These are phyloP conservation scores for Callionymus lyra DNA, from an alignment of 2,113 vertebrate species.

Conservation along the genomic window DNA sequence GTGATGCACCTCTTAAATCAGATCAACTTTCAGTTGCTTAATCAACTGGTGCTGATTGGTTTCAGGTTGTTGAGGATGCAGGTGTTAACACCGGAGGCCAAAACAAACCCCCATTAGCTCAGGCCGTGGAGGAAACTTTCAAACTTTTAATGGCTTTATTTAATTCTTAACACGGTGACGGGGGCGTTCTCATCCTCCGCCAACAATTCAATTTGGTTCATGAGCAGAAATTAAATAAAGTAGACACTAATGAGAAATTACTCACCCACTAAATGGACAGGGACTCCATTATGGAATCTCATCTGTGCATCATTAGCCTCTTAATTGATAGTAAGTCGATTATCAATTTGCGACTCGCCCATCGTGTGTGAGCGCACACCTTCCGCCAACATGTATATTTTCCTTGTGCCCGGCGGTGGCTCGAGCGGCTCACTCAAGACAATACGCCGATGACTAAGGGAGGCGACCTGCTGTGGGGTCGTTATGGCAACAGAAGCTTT, in stretches of 20 bases:
- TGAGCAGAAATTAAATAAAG: background rate
- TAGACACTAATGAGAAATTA: too few species aligned
- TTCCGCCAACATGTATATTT: too few species aligned
- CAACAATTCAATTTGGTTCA: background rate
- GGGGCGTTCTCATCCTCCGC: background rate
- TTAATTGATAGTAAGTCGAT: background rate
- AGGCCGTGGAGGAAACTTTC: background rate
- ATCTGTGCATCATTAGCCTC: background rate
- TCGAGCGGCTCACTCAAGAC: conserved; percentile 46
- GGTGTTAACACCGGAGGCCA: too few species aligned
- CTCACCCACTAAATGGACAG: too few species aligned
- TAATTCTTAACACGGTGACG: background rate
- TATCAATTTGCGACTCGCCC: conserved; percentile 13
- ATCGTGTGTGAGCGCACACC: background rate
- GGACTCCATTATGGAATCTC: too few species aligned
- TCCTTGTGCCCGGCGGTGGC: conserved; percentile 7
- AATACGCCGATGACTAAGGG: conserved; percentile 61
- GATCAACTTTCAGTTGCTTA: too few species aligned
- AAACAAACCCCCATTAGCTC: too few species aligned
- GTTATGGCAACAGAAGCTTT: conserved; percentile 62
- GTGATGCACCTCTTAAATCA: too few species aligned
- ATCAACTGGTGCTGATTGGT: too few species aligned
- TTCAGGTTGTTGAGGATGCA: too few species aligned
- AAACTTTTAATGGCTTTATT: background rate
- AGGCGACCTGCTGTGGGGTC: conserved; percentile 54